phyloP scores from a whole-genome alignment of 1,140 invertebrate species.

The Hypsibius dujardini region DNA sequence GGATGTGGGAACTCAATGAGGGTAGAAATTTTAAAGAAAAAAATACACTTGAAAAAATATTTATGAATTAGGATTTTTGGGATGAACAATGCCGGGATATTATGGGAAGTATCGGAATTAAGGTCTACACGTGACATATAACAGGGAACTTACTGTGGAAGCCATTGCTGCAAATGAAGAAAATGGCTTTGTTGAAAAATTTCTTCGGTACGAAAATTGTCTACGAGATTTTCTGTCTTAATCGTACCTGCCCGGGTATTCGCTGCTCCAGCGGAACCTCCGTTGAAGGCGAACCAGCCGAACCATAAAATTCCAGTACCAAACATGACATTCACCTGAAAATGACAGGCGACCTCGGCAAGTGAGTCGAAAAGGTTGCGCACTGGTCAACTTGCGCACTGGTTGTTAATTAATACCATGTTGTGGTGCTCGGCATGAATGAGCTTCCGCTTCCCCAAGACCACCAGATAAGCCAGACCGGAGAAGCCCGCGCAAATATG shows the following conservation, averaged over 20 bases:
- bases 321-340: too few relatives aligned
- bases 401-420: background rate
- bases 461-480: background rate
- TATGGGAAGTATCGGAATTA: too few relatives aligned
- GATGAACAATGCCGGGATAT: too few relatives aligned
- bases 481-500: background rate
- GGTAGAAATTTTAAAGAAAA: background rate
- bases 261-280: background rate
- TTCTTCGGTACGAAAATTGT: too few relatives aligned
- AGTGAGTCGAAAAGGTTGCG: too few relatives aligned
- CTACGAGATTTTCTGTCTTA: background rate
- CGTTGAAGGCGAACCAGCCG: conserved; percentile 8
- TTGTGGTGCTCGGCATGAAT: conserved; percentile 9
- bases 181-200: too few relatives aligned
- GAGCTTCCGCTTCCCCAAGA: background rate
- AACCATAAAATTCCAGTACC: background rate
- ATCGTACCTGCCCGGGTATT: background rate
- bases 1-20: background rate
- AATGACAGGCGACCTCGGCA: too few relatives aligned
- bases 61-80: background rate
- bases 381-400: too few relatives aligned
- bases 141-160: too few relatives aligned
- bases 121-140: too few relatives aligned
- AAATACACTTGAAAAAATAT: background rate
- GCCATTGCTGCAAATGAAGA: too few relatives aligned